Conservation (phyloP, 2,797 vertebrate species). For the Tiaroga cobitis region DNA sequence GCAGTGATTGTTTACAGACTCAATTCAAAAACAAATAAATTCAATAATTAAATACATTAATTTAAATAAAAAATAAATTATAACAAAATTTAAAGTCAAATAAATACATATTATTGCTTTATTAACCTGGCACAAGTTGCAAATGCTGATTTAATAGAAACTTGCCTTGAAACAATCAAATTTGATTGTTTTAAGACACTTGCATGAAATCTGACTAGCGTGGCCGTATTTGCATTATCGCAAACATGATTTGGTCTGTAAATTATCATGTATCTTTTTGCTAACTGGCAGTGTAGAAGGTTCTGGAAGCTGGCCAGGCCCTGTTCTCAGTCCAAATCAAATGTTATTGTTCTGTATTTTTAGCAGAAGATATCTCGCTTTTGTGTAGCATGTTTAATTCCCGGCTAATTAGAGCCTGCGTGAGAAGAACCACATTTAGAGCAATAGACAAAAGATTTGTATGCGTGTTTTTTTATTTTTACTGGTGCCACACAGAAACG, state of each 20-base stretch:
- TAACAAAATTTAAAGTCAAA: not conserved
- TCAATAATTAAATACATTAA: not conserved
- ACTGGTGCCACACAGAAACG: slow-evolving; percentile 81
- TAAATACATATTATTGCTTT: not conserved
- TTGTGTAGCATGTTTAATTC: slow-evolving; percentile 89
- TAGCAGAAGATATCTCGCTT: slow-evolving; percentile 87
- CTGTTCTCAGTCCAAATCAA: slow-evolving; percentile 87
- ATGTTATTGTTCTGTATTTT: slow-evolving; percentile 88
- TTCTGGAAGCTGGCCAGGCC: slow-evolving; percentile 83
- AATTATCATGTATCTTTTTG: slow-evolving; percentile 81
- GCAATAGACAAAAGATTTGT: slow-evolving; percentile 84
- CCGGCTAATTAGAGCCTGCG: slow-evolving; percentile 88
- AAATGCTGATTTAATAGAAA: not conserved
- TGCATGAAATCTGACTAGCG: not conserved
- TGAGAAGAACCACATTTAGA: slow-evolving; percentile 85
- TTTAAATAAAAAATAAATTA: not conserved
- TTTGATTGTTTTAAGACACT: not conserved
- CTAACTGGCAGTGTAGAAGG: slow-evolving; percentile 75
- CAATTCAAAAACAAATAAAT: not conserved
- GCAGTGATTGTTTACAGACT: not conserved
- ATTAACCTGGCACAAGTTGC: not conserved
- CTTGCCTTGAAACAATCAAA: not conserved
- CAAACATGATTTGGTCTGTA: slow-evolving; percentile 57
- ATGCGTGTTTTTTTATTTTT: slow-evolving; percentile 53
- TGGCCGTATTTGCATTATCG: not conserved